Evolutionary conservation across 2,113 vertebrate species (phyloP).

Genomic region (Leptodactylus fuscus): DNA sequence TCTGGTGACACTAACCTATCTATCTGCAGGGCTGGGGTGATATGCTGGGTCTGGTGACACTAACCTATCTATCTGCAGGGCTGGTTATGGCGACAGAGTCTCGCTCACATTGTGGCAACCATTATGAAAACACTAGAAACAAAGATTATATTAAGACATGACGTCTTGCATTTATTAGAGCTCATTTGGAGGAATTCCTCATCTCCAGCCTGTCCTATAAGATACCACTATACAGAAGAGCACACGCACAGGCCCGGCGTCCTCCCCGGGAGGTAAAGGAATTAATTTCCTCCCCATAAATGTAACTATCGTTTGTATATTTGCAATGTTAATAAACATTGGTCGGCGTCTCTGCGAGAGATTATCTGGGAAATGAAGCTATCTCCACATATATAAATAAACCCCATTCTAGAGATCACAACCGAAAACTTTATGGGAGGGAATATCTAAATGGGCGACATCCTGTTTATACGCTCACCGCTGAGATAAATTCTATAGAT

Average conservation of each 20-base stretch:
- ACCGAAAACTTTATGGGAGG: background rate
- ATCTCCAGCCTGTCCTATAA: background rate
- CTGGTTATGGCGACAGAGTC: too few species aligned
- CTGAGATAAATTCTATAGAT: background rate
- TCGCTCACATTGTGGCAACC: too few species aligned
- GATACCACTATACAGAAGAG: background rate
- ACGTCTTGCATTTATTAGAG: background rate
- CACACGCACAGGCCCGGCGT: background rate
- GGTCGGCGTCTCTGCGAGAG: conserved; percentile 12
- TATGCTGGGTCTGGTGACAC: too few species aligned
- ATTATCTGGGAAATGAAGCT: conserved; percentile 30
- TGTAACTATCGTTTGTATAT: conserved; percentile 18
- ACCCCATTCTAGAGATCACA: conserved; percentile 24
- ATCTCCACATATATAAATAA: conserved; percentile 47
- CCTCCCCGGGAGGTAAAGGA: background rate
- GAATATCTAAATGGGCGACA: conserved; percentile 18
- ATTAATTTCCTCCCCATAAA: conserved; percentile 20
- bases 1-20: too few species aligned
- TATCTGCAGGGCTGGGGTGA: too few species aligned
- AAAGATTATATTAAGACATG: background rate
- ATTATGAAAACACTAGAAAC: background rate
- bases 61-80: too few species aligned
- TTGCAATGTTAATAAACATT: conserved; percentile 43
- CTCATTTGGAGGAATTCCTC: background rate
- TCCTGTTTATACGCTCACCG: conserved; percentile 48